Conservation (phyloP, 2,888 invertebrate genomes). For the Aspidiotus rigidus region DNA sequence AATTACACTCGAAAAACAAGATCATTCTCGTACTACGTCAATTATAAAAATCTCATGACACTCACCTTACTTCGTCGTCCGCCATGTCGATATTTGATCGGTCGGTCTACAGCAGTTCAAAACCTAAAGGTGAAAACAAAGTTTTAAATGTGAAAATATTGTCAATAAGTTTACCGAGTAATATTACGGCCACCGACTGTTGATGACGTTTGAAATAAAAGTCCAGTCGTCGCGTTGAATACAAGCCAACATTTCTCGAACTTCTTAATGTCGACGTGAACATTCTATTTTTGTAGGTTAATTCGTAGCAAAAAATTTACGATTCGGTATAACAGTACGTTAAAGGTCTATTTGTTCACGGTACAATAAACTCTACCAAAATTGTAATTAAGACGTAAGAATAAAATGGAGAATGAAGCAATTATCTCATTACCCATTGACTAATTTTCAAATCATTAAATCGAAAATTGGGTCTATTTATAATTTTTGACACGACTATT, state of each 20-base stretch:
- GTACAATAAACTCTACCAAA: too few relatives aligned
- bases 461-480: too few relatives aligned
- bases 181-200: not conserved
- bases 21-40: not conserved
- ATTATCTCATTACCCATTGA: too few relatives aligned
- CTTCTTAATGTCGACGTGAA: not conserved
- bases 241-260: not conserved
- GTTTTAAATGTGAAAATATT: too few relatives aligned
- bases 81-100: conserved; percentile 15
- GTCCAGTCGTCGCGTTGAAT: conserved; percentile 3
- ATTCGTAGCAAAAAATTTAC: not conserved
- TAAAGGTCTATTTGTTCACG: too few relatives aligned
- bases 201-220: not conserved
- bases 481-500: too few relatives aligned
- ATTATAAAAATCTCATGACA: conserved; percentile 6
- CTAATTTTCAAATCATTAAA: too few relatives aligned
- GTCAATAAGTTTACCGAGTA: not conserved
- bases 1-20: not conserved
- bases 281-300: conserved; percentile 2
- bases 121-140: not conserved
- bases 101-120: not conserved
- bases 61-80: conserved; percentile 32
- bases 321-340: too few relatives aligned
- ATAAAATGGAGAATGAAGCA: too few relatives aligned
- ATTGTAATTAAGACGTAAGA: too few relatives aligned